phyloP scores from a whole-genome alignment of 2,888 invertebrate genomes.

The Dynastes tityus region DNA sequence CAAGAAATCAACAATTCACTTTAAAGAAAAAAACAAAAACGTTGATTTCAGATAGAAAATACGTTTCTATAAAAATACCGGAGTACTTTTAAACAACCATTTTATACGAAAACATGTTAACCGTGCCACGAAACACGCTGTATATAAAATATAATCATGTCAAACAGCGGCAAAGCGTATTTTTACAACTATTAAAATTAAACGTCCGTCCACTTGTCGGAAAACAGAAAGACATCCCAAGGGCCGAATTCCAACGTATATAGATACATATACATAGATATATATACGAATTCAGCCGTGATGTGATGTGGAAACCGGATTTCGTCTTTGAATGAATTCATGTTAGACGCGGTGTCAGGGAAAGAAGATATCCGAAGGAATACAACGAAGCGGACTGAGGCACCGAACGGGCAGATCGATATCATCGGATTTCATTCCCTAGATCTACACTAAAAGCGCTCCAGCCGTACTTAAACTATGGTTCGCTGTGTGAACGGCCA shows the following conservation, averaged over 20 bases:
- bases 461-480: no score
- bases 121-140: conserved; percentile 1
- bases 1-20: no score
- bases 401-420: conserved; percentile 37
- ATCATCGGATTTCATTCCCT: conserved; percentile 32
- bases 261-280: conserved; percentile 12
- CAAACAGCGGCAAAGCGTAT: conserved; percentile 31
- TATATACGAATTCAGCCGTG: conserved; percentile 19
- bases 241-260: conserved; percentile 44
- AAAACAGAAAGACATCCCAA: conserved; percentile 39
- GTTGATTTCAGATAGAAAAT: no score
- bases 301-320: conserved; percentile 39
- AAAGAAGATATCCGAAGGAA: conserved; percentile 41
- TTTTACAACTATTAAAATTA: conserved; percentile 46
- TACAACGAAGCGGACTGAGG: conserved; percentile 20
- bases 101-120: background rate
- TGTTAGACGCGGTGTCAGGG: conserved; percentile 41
- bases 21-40: no score
- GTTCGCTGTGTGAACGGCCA: no score
- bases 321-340: conserved; percentile 46
- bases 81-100: no score
- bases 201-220: conserved; percentile 39
- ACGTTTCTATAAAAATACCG: no score
- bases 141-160: conserved; percentile 27
- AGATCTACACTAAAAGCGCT: background rate